Base-by-base conservation (phyloP, 2,113 vertebrate species). In the Podiceps cristatus region DNA sequence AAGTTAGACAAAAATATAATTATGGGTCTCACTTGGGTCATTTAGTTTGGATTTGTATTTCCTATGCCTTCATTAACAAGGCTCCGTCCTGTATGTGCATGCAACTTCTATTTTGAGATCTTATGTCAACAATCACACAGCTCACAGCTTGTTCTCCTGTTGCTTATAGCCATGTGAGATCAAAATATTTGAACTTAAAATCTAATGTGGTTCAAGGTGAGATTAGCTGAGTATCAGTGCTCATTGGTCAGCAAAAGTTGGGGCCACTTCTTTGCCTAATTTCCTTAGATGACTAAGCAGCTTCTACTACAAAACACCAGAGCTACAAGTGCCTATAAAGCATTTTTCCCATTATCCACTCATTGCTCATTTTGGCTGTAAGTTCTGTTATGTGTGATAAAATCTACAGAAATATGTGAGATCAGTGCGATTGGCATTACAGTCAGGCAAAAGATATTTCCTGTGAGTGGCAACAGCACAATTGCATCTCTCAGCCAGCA, bases 371-470 rank as follows among this genome's bases (percentile, higher is more conserved):
- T 85, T 84, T 88, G 84, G 35, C 66, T 76, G 11, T 52, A 75
- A 56, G 5, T 85, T 87, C 62, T 91, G 42, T 52, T 92, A 55
- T 7, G 2, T 62, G 71, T n/a, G 89, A 97, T 96, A 96, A 96
- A 91, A 96, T 96, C 91, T 96, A 29, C 35, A 95, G 81, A 94
- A 91, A 73, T 68, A 89, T 44, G 86, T 37, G 80, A 93, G 69
- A 91, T 93, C 47, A 42, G 60, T 63, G 55, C 2, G 5, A 92
- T 8, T 89, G 91, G 45, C 89, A 50, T 69, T 42, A 69, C 45
- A 95, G 66, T 94, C 74, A 93, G 66, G 77, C 68, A 86, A 69
- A 94, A 96, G 89, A 88, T 69, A 95, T 96, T 97, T 97, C 96
- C 95, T 88, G 80, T 0, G 13, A 97, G 91, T 89, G 91, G 77